A percentile compares a stretch with the other conserved stretches of the same genome.
Evolutionary conservation across 2,113 vertebrate genomes (phyloP).

Genomic region (Trochalopteron elliotii): DNA sequence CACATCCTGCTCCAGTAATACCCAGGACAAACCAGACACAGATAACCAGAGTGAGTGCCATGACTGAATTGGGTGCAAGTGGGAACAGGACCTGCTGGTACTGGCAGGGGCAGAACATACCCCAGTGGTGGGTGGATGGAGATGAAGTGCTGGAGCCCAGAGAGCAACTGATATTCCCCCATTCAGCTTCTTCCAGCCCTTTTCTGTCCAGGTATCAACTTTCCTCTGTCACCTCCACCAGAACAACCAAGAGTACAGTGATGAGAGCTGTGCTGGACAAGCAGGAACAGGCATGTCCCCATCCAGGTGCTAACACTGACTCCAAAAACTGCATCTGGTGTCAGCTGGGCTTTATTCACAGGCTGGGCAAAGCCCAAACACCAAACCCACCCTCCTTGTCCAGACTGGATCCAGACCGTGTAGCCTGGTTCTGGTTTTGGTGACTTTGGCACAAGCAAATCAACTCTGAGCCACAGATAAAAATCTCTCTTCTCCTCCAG

Average conservation of each 20-base stretch:
- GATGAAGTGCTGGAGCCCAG: background rate
- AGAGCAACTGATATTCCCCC: background rate
- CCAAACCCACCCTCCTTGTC: background rate
- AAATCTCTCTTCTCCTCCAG: background rate
- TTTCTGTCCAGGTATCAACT: background rate
- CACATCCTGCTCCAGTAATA: background rate
- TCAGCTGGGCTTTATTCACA: background rate
- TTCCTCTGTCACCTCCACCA: background rate
- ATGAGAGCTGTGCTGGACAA: background rate
- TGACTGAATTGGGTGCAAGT: rapidly evolving
- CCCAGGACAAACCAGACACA: background rate
- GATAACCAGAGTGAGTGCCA: background rate
- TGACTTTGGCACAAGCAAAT: background rate
- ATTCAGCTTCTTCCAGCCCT: background rate
- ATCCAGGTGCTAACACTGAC: background rate
- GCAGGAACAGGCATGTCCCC: background rate
- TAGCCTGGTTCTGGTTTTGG: background rate
- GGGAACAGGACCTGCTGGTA: background rate
- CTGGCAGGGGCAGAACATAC: background rate
- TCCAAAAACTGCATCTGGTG: background rate
- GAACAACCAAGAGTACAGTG: background rate
- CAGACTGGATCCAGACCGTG: rapidly evolving
- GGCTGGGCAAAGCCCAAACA: background rate
- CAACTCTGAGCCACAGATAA: background rate
- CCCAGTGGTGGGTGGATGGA: background rate